These are phyloP conservation scores for Mechanitis mazaeus DNA, from an alignment of 2,888 invertebrate genomes.

Conservation along the genomic window DNA sequence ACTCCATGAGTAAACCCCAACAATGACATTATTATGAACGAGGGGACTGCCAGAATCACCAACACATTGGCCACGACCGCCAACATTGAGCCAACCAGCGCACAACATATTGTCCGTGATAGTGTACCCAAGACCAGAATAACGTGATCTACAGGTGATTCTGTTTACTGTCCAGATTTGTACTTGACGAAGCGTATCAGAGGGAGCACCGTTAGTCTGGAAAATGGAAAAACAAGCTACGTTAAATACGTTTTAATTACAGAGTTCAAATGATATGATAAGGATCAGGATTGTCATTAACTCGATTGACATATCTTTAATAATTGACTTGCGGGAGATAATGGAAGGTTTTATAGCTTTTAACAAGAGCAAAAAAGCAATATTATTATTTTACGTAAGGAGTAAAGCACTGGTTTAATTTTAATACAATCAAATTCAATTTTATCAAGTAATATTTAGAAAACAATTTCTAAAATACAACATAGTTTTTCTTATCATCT, in stretches of 20 bases:
- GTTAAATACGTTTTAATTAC: neutral
- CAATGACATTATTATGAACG: constrained; percentile 39
- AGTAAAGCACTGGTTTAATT: no score
- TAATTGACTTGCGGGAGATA: no score
- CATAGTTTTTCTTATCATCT: no score
- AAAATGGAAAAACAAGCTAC: no score
- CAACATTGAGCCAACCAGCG: constrained; percentile 42
- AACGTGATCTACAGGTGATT: constrained; percentile 36
- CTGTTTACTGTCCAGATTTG: constrained; percentile 44
- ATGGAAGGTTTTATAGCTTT: no score
- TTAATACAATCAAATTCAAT: no score
- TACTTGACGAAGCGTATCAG: constrained; percentile 45
- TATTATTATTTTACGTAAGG: no score
- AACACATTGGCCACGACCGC: constrained; percentile 46
- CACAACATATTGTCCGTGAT: constrained; percentile 51
- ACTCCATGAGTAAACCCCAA: constrained; percentile 46
- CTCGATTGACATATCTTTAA: no score
- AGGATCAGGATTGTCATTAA: no score
- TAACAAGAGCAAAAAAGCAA: no score
- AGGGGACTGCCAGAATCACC: constrained; percentile 52
- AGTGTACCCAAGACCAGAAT: constrained; percentile 28
- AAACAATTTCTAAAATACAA: no score
- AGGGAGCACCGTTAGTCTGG: constrained; percentile 36
- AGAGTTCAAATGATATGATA: neutral
- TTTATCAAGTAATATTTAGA: no score